Conservation (phyloP, 2,113 vertebrate genomes). For the Eretmochelys imbricata region DNA sequence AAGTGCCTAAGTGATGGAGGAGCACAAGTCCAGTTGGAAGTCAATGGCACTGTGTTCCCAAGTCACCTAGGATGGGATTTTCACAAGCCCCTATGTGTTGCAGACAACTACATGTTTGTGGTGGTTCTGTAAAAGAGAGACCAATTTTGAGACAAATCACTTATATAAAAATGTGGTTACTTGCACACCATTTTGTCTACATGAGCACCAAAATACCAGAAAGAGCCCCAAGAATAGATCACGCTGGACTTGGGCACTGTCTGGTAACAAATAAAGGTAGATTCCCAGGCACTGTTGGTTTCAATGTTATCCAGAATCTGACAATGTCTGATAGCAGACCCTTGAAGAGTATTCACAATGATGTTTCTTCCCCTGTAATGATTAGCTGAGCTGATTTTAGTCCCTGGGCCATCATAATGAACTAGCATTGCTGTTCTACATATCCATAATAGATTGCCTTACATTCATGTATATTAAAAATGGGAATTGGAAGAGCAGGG, state of each 20-base stretch:
- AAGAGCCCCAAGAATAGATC: neutral
- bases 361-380: neutral
- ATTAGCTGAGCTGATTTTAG: neutral
- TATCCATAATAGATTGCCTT: conserved; percentile 7
- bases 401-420: neutral
- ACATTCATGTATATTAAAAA: neutral
- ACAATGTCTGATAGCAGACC: neutral
- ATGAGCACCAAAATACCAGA: too few species aligned
- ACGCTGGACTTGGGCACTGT: neutral
- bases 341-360: neutral
- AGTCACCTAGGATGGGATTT: too few species aligned
- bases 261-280: neutral
- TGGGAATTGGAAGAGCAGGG: neutral
- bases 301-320: neutral
- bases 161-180: neutral
- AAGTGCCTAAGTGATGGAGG: too few species aligned
- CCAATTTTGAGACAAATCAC: conserved; percentile 4
- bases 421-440: neutral
- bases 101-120: neutral
- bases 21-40: neutral
- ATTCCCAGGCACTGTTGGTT: fast-evolving
- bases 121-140: neutral
- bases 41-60: neutral
- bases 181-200: neutral
- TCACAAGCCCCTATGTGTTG: too few species aligned